These are phyloP conservation scores for Darevskia nairensis DNA, from an alignment of 2,797 vertebrate genomes.

Conservation along the genomic window DNA sequence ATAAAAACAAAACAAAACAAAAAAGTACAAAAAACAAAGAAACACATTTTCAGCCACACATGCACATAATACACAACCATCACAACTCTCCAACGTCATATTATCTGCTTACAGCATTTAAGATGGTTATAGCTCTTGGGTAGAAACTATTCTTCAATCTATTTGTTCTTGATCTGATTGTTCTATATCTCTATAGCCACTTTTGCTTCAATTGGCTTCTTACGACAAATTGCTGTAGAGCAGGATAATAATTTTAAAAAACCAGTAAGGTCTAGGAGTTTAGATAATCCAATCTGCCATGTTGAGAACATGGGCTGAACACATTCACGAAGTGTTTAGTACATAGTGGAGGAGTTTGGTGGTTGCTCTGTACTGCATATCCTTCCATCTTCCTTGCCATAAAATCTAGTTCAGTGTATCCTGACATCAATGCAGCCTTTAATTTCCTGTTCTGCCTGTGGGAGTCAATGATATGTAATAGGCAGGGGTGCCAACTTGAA, in stretches of 20 bases:
- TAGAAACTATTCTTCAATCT: no score
- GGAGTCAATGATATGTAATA: neutral
- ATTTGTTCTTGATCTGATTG: no score
- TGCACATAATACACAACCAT: no score
- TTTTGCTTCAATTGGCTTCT: slow-evolving; percentile 48
- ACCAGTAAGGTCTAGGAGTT: slow-evolving; percentile 21
- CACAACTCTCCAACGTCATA: no score
- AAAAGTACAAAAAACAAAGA: no score
- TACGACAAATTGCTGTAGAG: slow-evolving; percentile 44
- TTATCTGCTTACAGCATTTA: no score
- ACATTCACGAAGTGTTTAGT: neutral
- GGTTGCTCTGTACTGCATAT: neutral
- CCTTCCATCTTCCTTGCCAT: neutral
- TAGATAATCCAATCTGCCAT: slow-evolving; percentile 44
- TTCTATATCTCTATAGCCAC: neutral
- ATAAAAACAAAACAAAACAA: no score
- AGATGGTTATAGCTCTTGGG: no score
- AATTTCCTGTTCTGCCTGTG: neutral
- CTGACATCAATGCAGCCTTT: neutral
- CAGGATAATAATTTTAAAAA: slow-evolving; percentile 33
- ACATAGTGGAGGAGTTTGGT: neutral
- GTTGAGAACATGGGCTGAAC: neutral
- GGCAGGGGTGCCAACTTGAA: no score
- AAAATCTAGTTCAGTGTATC: neutral
- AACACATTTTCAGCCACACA: no score